Percentiles rank a stretch among this genome's conserved stretches.
Conservation (phyloP, 2,888 invertebrate genomes). For the Autographa gamma region DNA sequence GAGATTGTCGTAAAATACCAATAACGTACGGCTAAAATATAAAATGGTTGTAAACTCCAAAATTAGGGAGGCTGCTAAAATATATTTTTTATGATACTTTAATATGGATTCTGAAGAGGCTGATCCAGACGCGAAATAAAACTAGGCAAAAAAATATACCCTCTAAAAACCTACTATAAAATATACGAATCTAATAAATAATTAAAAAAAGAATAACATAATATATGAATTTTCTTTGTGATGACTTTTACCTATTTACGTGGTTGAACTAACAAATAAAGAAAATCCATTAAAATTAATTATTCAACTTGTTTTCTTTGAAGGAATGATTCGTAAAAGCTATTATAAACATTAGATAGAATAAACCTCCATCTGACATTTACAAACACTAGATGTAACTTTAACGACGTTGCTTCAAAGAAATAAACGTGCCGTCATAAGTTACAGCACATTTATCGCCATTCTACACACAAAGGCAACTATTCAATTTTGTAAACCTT, state of each 20-base stretch:
- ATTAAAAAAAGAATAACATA: no score
- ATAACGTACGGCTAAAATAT: slow-evolving; percentile 18
- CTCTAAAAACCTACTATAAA: no score
- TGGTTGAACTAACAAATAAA: no score
- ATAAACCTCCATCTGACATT: slow-evolving; percentile 28
- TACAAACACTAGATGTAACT: slow-evolving; percentile 43
- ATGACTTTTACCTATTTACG: no score
- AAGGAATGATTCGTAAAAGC: slow-evolving; percentile 25
- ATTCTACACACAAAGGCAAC: slow-evolving; percentile 40
- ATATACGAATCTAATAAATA: no score
- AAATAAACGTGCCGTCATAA: slow-evolving; percentile 56
- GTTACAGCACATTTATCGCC: slow-evolving; percentile 53
- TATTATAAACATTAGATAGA: slow-evolving; percentile 46
- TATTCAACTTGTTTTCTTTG: background rate
- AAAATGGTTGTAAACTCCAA: slow-evolving; percentile 27
- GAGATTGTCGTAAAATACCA: slow-evolving; percentile 53
- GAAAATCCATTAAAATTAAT: background rate
- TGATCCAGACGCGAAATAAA: no score
- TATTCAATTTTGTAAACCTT: slow-evolving; percentile 53
- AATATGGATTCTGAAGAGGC: background rate
- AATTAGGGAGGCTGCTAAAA: slow-evolving; percentile 14
- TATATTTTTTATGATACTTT: background rate
- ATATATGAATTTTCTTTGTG: no score
- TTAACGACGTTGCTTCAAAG: slow-evolving; percentile 61
- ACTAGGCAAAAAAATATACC: no score